These are phyloP conservation scores for Tridacna gigas DNA, from an alignment of 2,888 invertebrate genomes.

Conservation along the genomic window DNA sequence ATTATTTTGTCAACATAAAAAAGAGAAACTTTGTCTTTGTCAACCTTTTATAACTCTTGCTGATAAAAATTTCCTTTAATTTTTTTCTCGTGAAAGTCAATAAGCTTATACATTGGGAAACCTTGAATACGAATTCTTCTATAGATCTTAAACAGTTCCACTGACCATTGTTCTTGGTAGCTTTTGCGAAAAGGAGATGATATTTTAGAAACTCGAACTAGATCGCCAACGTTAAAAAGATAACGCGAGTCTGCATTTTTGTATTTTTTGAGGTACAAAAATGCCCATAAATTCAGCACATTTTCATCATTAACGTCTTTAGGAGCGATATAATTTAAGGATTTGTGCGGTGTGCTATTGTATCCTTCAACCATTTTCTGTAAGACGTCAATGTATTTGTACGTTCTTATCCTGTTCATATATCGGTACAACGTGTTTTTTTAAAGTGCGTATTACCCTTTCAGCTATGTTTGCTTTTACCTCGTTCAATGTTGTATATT, in stretches of 20 bases:
- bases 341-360: slow-evolving; percentile 34
- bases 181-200: too few species aligned
- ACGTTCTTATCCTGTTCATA: slow-evolving; percentile 29
- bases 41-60: slow-evolving; percentile 21
- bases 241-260: not conserved
- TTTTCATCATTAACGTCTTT: slow-evolving; percentile 12
- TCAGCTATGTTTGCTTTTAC: slow-evolving; percentile 31
- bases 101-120: slow-evolving; percentile 27
- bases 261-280: slow-evolving; percentile 23
- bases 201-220: slow-evolving; percentile 31
- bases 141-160: slow-evolving; percentile 35
- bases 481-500: slow-evolving; percentile 35
- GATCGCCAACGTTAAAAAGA: slow-evolving; percentile 38
- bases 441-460: slow-evolving; percentile 31
- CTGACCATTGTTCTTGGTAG: too few species aligned
- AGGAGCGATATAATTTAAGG: slow-evolving; percentile 20
- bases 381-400: slow-evolving; percentile 27
- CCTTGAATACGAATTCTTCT: slow-evolving; percentile 15
- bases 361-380: slow-evolving; percentile 24
- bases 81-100: slow-evolving; percentile 25
- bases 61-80: slow-evolving; percentile 27
- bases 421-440: slow-evolving; percentile 24
- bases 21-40: slow-evolving; percentile 17
- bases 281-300: slow-evolving; percentile 26
- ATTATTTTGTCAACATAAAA: slow-evolving; percentile 25